Conservation (phyloP, 2,797 vertebrate species). For the Labroides dimidiatus region DNA sequence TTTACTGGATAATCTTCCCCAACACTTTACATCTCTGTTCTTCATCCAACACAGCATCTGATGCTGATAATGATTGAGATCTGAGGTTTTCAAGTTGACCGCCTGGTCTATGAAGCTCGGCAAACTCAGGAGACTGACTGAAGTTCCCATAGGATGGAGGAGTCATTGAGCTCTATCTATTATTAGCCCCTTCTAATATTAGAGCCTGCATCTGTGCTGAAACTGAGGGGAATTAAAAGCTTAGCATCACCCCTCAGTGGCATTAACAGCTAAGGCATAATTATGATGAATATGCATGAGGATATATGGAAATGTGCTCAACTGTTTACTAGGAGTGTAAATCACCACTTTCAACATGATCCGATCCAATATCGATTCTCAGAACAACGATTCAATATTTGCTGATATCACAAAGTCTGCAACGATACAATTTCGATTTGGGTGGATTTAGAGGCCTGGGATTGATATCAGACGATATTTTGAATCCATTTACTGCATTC, state of each 20-base stretch:
- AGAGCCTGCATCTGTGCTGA: slow-evolving; percentile 59
- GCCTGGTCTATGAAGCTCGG: slow-evolving; percentile 1
- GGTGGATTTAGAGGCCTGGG: too few species aligned
- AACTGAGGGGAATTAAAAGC: slow-evolving; percentile 59
- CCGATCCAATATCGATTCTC: too few species aligned
- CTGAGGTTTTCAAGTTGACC: slow-evolving; percentile 36
- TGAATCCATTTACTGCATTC: too few species aligned
- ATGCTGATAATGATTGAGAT: background rate
- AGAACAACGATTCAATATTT: too few species aligned
- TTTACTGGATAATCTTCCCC: background rate
- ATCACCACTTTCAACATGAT: too few species aligned
- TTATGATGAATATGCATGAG: slow-evolving; percentile 27
- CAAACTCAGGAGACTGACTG: slow-evolving; percentile 45
- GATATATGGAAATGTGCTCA: slow-evolving; percentile 7
- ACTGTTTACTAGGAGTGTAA: too few species aligned
- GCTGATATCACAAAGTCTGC: too few species aligned
- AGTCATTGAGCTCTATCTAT: slow-evolving; percentile 46
- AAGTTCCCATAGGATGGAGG: slow-evolving; percentile 32
- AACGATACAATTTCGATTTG: too few species aligned
- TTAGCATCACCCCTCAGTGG: slow-evolving; percentile 46
- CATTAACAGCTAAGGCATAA: slow-evolving; percentile 35
- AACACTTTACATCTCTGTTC: background rate
- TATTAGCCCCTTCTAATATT: slow-evolving; percentile 65
- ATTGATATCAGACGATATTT: too few species aligned
- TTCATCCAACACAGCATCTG: background rate